phyloP scores from a whole-genome alignment of 2,888 invertebrate species.

The Hydroisotoma schaefferi region DNA sequence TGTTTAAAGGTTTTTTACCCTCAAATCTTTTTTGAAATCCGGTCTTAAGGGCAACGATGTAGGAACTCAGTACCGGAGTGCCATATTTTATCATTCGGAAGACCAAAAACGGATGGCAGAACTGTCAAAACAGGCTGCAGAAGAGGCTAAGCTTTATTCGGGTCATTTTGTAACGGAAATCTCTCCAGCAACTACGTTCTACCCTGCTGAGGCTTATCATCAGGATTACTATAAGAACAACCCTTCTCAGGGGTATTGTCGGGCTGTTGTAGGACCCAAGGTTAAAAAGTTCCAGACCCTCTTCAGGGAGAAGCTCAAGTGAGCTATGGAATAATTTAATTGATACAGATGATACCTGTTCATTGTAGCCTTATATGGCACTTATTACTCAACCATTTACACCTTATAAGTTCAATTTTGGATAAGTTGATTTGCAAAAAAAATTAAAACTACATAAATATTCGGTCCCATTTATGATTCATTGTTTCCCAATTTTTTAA shows the following conservation, averaged over 20 bases:
- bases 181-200: slow-evolving; percentile 72
- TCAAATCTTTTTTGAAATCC: no score
- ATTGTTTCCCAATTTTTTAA: no score
- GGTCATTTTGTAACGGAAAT: slow-evolving; percentile 70
- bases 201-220: slow-evolving; percentile 71
- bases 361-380: no score
- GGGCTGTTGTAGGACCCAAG: slow-evolving; percentile 26
- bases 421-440: no score
- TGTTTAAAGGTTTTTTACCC: not conserved
- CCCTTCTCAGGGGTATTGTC: slow-evolving; percentile 32
- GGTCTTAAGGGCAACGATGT: slow-evolving; percentile 36
- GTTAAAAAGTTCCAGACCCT: slow-evolving; percentile 24
- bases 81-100: slow-evolving; percentile 83
- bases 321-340: no score
- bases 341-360: no score
- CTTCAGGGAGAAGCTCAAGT: slow-evolving; percentile 29
- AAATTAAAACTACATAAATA: no score
- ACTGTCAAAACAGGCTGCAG: slow-evolving; percentile 56
- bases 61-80: slow-evolving; percentile 71
- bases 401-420: no score
- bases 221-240: slow-evolving; percentile 39
- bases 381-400: no score
- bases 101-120: slow-evolving; percentile 76
- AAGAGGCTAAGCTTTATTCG: slow-evolving; percentile 50
- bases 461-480: no score